Base-by-base conservation (phyloP, 2,113 vertebrate genomes). In the Fregetta grallaria region DNA sequence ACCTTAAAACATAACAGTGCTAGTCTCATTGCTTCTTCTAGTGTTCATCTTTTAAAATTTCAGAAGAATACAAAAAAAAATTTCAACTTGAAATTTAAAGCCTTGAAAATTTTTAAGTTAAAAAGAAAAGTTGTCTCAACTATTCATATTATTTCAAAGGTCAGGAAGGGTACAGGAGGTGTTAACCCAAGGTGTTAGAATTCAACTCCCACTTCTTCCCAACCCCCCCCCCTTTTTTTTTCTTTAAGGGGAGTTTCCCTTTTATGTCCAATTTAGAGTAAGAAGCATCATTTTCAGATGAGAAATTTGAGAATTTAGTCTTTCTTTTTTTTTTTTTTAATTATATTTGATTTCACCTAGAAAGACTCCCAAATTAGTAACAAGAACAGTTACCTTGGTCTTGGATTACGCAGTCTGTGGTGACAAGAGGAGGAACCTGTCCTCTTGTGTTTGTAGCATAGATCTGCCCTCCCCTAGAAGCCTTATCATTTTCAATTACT, bases 341-440 rank as follows among this genome's bases (percentile, higher is more conserved):
- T n/a, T 19, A 14, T 10, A 29, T 44, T 36, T 47, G 3, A 65
- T 63, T 82, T 86, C 25, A n/a, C 12, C 23, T 21, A 44, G 8
- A 17, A 87, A 81, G 40, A 52, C 20, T 73, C 16, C 11, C 50
- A 67, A 38, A 80, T 25, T 9, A 34, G 8, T 30, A 44, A 34
- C 45, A 53, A 73, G 45, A 55, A n/a, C 9, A n/a, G 59, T 96
- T 98, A 99, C 99, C 99, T 99, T 99, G 99, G 97, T 99, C 99
- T 96, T 99, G 99, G 34, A 99, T 98, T 53, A 99, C 26, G 18
- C 98, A 99, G 81, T 99, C 97, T 6, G 99, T 99, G 63, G 99
- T 99, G 94, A 99, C 99, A 27, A 99, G 98, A 19, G 99, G 99
- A 62, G 99, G 99, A 52, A 99, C 97, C 94, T 99, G 99, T 91